These are phyloP conservation scores for Thunnus maccoyii DNA, from an alignment of 2,113 vertebrate species.

Conservation along the genomic window DNA sequence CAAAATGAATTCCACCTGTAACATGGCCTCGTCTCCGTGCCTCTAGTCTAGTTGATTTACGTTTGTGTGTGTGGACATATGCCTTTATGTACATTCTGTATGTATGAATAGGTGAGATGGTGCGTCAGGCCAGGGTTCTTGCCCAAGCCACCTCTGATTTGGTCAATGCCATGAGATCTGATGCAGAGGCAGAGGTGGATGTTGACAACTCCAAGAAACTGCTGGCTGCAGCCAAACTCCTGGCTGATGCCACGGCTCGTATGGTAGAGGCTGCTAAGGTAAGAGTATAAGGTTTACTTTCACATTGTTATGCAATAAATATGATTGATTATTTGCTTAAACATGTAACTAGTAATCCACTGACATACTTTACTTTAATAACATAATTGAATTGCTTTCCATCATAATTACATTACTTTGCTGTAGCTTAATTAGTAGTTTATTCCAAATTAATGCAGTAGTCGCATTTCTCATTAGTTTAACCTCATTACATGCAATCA, in stretches of 20 bases:
- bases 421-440: neutral
- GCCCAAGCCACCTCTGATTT: conserved; percentile 98
- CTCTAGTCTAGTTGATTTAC: neutral
- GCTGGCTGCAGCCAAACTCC: conserved; percentile 95
- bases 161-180: conserved; percentile 97
- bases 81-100: conserved; percentile 1
- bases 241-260: conserved; percentile 97
- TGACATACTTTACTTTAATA: neutral
- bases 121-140: conserved; percentile 96
- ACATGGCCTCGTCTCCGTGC: neutral
- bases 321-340: neutral
- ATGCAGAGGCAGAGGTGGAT: conserved; percentile 96
- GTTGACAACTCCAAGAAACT: conserved; percentile 99
- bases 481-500: neutral
- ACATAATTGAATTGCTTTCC: neutral
- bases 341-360: neutral
- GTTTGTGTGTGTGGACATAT: neutral
- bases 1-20: conserved; percentile 7
- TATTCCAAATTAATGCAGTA: neutral
- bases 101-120: conserved; percentile 93
- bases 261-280: conserved; percentile 99
- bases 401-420: neutral
- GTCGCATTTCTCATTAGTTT: neutral
- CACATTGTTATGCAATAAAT: neutral
- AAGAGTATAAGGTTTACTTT: conserved; percentile 25